These are phyloP conservation scores for Tachina fera DNA, from an alignment of 2,888 invertebrate species.

Conservation along the genomic window DNA sequence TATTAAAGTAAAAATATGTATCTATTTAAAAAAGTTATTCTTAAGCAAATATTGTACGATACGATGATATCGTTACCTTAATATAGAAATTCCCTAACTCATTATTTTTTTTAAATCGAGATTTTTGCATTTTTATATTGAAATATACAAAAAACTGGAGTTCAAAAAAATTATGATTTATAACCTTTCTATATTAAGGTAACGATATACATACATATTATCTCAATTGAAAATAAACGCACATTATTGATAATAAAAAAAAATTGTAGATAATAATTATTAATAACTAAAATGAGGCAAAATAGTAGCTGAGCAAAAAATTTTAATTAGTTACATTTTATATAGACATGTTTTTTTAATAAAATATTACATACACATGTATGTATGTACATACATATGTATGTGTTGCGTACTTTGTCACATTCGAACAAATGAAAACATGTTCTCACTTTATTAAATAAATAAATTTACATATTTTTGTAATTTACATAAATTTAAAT, in stretches of 20 bases:
- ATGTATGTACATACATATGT: too few species aligned
- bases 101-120: too few species aligned
- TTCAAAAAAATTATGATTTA: too few species aligned
- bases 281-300: slow-evolving; percentile 47
- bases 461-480: slow-evolving; percentile 71
- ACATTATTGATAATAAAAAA: slow-evolving; percentile 32
- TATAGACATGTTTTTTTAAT: slow-evolving; percentile 36
- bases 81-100: too few species aligned
- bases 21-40: slow-evolving; percentile 7
- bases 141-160: too few species aligned
- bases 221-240: slow-evolving; percentile 53
- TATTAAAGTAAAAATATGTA: too few species aligned
- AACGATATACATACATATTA: neutral
- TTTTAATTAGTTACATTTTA: slow-evolving; percentile 67
- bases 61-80: neutral
- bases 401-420: neutral
- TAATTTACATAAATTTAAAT: slow-evolving; percentile 74
- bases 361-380: slow-evolving; percentile 51
- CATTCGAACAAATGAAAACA: slow-evolving; percentile 43
- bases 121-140: too few species aligned
- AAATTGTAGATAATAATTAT: slow-evolving; percentile 62
- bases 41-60: slow-evolving; percentile 35
- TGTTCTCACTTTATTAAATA: slow-evolving; percentile 71
- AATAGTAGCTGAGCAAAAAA: slow-evolving; percentile 12
- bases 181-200: neutral